Base-by-base conservation (phyloP, 2,888 invertebrate species). In the Nomada flava region DNA sequence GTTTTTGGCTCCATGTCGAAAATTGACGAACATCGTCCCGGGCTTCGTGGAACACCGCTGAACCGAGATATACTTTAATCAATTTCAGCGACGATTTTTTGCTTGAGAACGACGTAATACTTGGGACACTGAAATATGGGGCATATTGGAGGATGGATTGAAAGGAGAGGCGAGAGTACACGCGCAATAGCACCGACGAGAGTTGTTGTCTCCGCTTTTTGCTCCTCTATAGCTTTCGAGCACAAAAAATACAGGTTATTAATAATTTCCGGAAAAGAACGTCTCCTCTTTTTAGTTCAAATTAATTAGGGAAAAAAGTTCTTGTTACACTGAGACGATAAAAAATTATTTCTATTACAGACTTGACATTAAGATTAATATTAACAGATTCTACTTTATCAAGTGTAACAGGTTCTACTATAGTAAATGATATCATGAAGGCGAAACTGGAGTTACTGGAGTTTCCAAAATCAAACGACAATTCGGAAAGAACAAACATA, bases 61-160 rank as follows among this genome's bases (percentile, higher is more conserved):
- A 44, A 29, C 26, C n/a, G n/a, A 26, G 60, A 23, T 55, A 57
- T 29, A 67, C 57, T 57, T 68, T 67, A 67, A 73, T 73, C 68
- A 67, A 67, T 67, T 55, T 36, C 5, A 7, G n/a, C 29, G 29
- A 26, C 20, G 13, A 29, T 47, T 57, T 73, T 55, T 42, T n/a
- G 52, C 42, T 11, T 15, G 60, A n/a, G 26, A 72, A 9, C 15
- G 15, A 57, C 23, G 11, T 0, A 5, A 10, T 55, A 55, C 23
- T 4, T 26, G 26, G 55, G 55, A 68, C 42, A 13, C 11, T 11
- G 55, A 42, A 68, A 68, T 55, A 42, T 55, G 42, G 68, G 55
- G n/a, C 53, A 42, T 20, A 62, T 29, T 23, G 55, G 36, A 53
- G 29, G 23, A 53, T 11, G 36, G 42, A 68, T 55, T 23, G 57